These are phyloP conservation scores for Arrhopalites spinosus DNA, from an alignment of 2,888 invertebrate species.

Conservation along the genomic window DNA sequence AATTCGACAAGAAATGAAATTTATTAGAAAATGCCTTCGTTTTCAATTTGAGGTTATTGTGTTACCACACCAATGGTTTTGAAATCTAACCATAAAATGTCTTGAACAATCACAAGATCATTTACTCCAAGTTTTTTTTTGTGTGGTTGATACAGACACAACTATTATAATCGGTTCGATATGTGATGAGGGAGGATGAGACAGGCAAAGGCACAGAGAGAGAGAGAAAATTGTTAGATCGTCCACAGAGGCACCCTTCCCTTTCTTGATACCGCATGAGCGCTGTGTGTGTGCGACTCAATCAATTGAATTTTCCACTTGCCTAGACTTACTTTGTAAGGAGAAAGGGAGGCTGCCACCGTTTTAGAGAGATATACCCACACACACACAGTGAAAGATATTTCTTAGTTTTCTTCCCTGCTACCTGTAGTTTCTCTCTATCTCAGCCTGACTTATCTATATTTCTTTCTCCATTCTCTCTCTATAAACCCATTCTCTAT, in stretches of 20 bases:
- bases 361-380: background rate
- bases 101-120: slow-evolving; percentile 17
- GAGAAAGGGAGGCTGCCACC: background rate
- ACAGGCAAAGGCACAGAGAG: background rate
- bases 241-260: slow-evolving; percentile 2
- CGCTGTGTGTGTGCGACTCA: slow-evolving; percentile 29
- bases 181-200: background rate
- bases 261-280: slow-evolving; percentile 14
- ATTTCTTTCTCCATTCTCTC: background rate
- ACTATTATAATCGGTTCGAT: background rate
- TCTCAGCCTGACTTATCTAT: background rate
- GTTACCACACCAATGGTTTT: slow-evolving; percentile 20
- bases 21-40: slow-evolving; percentile 26
- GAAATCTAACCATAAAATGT: slow-evolving; percentile 24
- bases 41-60: slow-evolving; percentile 35
- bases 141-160: background rate
- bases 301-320: slow-evolving; percentile 35
- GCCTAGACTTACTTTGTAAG: slow-evolving; percentile 18
- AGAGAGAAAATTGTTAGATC: background rate
- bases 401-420: background rate
- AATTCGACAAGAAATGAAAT: slow-evolving; percentile 12
- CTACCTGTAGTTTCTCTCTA: slow-evolving; percentile 7
- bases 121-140: background rate
- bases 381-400: background rate
- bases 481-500: too few relatives aligned